Evolutionary conservation across 2,888 invertebrate genomes (phyloP), one percentile per base, ranked within the genome.

Genomic region (Latrodectus hesperus): DNA sequence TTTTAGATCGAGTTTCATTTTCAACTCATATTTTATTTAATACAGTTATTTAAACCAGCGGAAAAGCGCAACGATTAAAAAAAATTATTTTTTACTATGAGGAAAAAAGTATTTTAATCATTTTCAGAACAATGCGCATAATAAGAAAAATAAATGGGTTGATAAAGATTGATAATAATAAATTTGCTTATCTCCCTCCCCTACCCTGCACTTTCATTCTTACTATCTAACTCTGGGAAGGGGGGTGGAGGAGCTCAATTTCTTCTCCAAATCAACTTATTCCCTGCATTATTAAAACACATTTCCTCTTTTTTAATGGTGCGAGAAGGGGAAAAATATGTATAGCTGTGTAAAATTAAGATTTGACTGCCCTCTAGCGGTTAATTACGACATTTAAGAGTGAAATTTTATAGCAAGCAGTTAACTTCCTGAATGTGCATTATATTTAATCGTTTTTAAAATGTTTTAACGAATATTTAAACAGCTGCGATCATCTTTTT

Each of bases 391-490:
- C 81, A 77, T 81, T 81, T 87, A 38, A 77, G 74, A 84, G 75
- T 49, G 70, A 65, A 78, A 80, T 75, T 70, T 85, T 80, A 80
- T 79, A 64, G 38, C 38, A 55, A 70, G 76, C 80, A 86, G 85
- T 80, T 80, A 85, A 80, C 86, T 81, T 86, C 60, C 65, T 70
- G 52, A 75, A 77, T 87, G 65, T 81, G 81, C 70, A 72, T 81
- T 77, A 72, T 77, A 87, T 87, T 81, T 87, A 87, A 81, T 81
- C 81, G 76, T 67, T 87, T 87, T 87, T 87, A 77, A 87, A 87
- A 87, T 81, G 86, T 82, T 82, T 70, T 26, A 10, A 71, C 74
- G 65, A 81, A 81, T 87, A 87, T 87, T 87, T 87, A 87, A 87
- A 87, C 67, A 87, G 77, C 81, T 77, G 51, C 65, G 53, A 38